phyloP scores from a whole-genome alignment of 2,113 vertebrate genomes.

The Corydoras sp. region DNA sequence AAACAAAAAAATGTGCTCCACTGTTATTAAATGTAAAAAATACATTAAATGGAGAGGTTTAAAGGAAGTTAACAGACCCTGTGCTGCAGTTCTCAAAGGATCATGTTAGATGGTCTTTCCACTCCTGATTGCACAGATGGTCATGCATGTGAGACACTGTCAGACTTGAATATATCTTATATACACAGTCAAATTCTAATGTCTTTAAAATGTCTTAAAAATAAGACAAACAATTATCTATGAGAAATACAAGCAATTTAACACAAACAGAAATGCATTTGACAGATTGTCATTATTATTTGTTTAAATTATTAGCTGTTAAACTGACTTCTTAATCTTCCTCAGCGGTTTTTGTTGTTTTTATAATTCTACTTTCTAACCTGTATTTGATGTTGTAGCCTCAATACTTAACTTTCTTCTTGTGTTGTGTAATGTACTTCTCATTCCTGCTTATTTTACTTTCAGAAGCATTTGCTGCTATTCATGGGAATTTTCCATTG shows the following conservation, averaged over 20 bases:
- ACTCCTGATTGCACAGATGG: slow-evolving; percentile 16
- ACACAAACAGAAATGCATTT: too few relatives aligned
- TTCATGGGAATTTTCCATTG: slow-evolving; percentile 10
- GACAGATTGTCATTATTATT: too few relatives aligned
- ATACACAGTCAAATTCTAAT: too few relatives aligned
- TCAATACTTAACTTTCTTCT: slow-evolving; percentile 11
- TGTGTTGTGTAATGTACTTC: slow-evolving; percentile 5
- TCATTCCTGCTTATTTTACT: slow-evolving; percentile 6
- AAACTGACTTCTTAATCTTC: slow-evolving; percentile 14
- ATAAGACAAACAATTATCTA: too few relatives aligned
- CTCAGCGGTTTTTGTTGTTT: slow-evolving; percentile 10
- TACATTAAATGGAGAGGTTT: slow-evolving; percentile 26
- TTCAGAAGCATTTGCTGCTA: neutral
- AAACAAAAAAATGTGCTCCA: too few relatives aligned
- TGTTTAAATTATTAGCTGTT: neutral
- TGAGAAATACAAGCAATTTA: too few relatives aligned
- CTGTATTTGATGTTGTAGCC: neutral
- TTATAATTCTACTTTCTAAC: neutral
- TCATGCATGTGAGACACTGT: too few relatives aligned
- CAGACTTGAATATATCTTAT: too few relatives aligned
- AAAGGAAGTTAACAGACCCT: slow-evolving; percentile 10
- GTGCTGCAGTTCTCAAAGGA: slow-evolving; percentile 17
- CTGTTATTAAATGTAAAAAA: neutral
- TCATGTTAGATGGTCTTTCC: slow-evolving; percentile 21
- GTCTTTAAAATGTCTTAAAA: too few relatives aligned